Evolutionary conservation across 2,113 vertebrate species (phyloP), one percentile per base, ranked within the genome.

Genomic region (Mus musculus): DNA sequence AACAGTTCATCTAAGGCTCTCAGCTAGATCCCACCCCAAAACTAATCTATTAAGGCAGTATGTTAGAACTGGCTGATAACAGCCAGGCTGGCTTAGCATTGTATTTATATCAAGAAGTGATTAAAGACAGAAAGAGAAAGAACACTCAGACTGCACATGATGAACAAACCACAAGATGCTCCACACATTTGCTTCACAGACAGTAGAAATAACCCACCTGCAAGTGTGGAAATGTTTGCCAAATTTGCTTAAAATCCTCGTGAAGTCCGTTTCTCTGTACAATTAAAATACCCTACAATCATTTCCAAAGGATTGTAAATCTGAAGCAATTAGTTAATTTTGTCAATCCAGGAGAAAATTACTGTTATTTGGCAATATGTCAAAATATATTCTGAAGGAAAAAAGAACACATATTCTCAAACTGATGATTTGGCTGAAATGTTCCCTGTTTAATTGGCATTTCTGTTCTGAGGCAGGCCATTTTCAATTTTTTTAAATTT

Each of bases 361-460:
- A 30, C 39, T 93, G n/a, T 94, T 95, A 94, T 88, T 94, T 97
- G 97, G 97, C 94, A 97, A 96, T 96, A 95, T 95, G 95, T 97
- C 93, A 97, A 94, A 96, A 96, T 85, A 91, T 59, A 65, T 93
- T 97, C 88, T 89, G 77, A 96, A 78, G 13, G 87, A 49, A 77
- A 77, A 63, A 42, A 3, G 54, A 93, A 90, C 52, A 72, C 71
- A 61, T 63, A 91, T 73, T 93, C 39, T 91, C 78, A 97, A 97
- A 95, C 77, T 97, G 93, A 95, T 97, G 92, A 96, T 97, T 97
- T 97, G 96, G 94, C 96, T 97, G 93, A 95, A 97, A 91, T 96
- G 82, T 94, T 95, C 77, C 96, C 93, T 96, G 94, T 97, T 98
- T 96, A 97, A 98, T 97, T 98, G 96, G 94, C 12, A 13, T 73